These are phyloP conservation scores for Battus philenor DNA, from an alignment of 1,140 invertebrate species.

Conservation along the genomic window DNA sequence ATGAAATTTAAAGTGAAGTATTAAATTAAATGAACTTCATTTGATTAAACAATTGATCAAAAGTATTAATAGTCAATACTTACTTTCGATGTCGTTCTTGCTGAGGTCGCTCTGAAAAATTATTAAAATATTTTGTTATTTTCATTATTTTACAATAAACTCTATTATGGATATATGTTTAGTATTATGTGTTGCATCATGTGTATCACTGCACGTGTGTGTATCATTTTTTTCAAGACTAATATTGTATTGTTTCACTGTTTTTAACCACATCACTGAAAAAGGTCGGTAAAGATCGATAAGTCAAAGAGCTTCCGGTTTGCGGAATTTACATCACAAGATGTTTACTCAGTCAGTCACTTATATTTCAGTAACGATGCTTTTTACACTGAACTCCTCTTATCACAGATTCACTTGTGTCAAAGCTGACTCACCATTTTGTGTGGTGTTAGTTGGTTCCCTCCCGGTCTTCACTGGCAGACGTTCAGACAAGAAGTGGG, in stretches of 20 bases:
- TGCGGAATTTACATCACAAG: slow-evolving; percentile 50
- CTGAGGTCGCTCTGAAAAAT: slow-evolving; percentile 83
- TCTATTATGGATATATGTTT: slow-evolving; percentile 39
- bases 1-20: too few relatives aligned
- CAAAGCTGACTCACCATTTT: slow-evolving; percentile 80
- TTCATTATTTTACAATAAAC: slow-evolving; percentile 41
- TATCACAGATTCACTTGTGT: slow-evolving; percentile 64
- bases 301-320: slow-evolving; percentile 53
- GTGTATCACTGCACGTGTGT: slow-evolving; percentile 30
- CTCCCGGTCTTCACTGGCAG: slow-evolving; percentile 80
- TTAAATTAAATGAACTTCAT: too few relatives aligned
- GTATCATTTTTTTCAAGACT: too few relatives aligned
- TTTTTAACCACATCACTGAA: slow-evolving; percentile 54
- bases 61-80: slow-evolving; percentile 77
- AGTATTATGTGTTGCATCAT: slow-evolving; percentile 34
- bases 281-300: slow-evolving; percentile 18
- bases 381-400: slow-evolving; percentile 60
- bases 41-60: too few relatives aligned
- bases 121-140: slow-evolving; percentile 67
- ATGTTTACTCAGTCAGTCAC: slow-evolving; percentile 38
- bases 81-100: slow-evolving; percentile 85
- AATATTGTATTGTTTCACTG: slow-evolving; percentile 47
- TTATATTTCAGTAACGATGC: slow-evolving; percentile 41
- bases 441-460: slow-evolving; percentile 74
- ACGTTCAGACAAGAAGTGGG: slow-evolving; percentile 85